Base-by-base conservation (phyloP, 2,113 vertebrate genomes). In the Neolamprologus tretocephalus region DNA sequence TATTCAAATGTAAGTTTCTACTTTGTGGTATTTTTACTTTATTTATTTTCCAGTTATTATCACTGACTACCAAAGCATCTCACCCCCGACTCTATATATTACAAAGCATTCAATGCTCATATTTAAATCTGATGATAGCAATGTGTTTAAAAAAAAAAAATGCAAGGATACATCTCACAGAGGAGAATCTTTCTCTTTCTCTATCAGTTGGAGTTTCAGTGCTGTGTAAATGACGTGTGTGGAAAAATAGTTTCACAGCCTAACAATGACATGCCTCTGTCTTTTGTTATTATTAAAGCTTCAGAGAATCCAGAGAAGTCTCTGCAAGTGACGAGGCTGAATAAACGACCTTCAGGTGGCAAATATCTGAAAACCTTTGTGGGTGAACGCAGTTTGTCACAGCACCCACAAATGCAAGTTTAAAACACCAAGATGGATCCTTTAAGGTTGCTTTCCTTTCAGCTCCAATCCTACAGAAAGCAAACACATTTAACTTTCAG, bases 351-450 rank as follows among this genome's bases (percentile, higher is more conserved):
- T 73, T 73, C 21, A 45, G 21, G 9, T 73, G 21, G 2, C 68
- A 73, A 17, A 73, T 23, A 26, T 73, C 40, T 73, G 40, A 45
- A 47, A 73, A 17, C 4, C 40, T 73, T 45, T 17, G 17, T 3
- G 14, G 8, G 68, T 17, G 21, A 73, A 73, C 19, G 1, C 23
- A 12, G 14, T 47, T 75, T 75, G 11, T 75, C 9, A 47, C 21
- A 28, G 0, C 68, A 47, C 9, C 40, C 23, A 8, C 68, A 75
- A 28, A 11, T 3, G 14, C 40, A 17, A 2, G 14, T 75, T 5
- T 28, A 4, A 47, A 40, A 42, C 23, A 26, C 1, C 37, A 47
- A 71, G n/a, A 23, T 0, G 6, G 21, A 0, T 26, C 66, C 1
- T 73, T 7, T 26, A 42, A 71, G 21, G 21, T 21, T 10, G 8